Conservation (phyloP, 2,113 vertebrate species). For the Rousettus leschenaultii region DNA sequence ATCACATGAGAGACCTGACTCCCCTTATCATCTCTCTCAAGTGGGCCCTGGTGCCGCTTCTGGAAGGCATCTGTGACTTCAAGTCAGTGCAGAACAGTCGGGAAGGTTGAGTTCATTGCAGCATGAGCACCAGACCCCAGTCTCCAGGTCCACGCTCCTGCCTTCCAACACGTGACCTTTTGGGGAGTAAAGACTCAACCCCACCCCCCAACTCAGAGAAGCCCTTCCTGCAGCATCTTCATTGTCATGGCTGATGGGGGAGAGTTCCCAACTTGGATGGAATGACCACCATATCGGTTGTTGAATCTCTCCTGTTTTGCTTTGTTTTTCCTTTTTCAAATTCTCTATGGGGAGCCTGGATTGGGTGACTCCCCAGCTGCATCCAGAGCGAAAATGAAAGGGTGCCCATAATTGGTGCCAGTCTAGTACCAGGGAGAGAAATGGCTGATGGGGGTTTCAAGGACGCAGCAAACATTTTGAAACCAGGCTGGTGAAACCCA, state of each 20-base stretch:
- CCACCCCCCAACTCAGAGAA: not conserved
- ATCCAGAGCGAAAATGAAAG: not conserved
- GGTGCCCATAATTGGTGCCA: not conserved
- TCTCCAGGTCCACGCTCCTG: not conserved
- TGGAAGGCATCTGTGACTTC: not conserved
- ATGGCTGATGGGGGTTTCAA: not conserved
- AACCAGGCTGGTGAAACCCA: not conserved
- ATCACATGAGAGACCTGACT: rapidly evolving
- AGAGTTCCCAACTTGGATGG: not conserved
- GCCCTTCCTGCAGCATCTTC: not conserved
- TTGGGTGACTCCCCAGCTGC: not conserved
- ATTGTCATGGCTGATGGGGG: not conserved
- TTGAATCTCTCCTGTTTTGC: not conserved
- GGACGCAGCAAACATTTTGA: not conserved
- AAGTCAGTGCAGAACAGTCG: not conserved
- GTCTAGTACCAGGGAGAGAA: not conserved
- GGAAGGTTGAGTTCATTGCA: not conserved
- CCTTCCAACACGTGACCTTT: not conserved
- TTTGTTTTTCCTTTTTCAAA: not conserved
- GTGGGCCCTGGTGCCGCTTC: not conserved
- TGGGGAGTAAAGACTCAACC: not conserved
- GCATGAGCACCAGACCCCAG: not conserved
- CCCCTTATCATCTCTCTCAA: rapidly evolving
- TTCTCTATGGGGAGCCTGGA: not conserved
- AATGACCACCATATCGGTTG: not conserved